Evolutionary conservation across 2,113 vertebrate species (phyloP), one percentile per base, ranked within the genome.

Genomic region (Suricata suricatta): DNA sequence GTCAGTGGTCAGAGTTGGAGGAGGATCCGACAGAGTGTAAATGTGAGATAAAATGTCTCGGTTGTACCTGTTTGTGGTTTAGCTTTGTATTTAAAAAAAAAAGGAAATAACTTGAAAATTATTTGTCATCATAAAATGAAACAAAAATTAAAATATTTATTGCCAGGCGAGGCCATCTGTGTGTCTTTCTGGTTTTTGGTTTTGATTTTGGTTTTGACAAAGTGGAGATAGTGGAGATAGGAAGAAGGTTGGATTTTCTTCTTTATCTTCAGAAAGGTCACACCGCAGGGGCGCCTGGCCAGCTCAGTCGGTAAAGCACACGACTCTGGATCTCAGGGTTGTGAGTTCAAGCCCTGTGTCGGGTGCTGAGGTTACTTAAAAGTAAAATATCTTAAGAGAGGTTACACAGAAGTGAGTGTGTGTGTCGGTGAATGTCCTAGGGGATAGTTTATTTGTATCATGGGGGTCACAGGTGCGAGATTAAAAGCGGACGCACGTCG

Each of bases 71-170:
- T 98, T 98, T 97, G 97, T 98, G 98, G 97, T 94, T 98, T 98
- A 97, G 98, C 98, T 98, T 98, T 99, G 98, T 99, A 99, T 99
- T 99, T 99, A 98, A 98, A 98, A 98, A 89, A 84, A 89, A 93
- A 97, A 81, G 86, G 96, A 98, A 98, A 98, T 98, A 98, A 99
- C 98, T 99, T 99, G 98, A 99, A 99, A 98, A 98, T 98, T 98
- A 98, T 98, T 98, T 99, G 98, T 99, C 98, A 99, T 98, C 98
- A 94, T 98, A 97, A 96, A 97, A 96, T 97, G 98, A 98, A 99
- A 98, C 98, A 98, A 98, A 98, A 98, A 98, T 96, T 96, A 97
- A 98, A 98, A 97, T 99, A 99, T 99, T 99, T 99, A 99, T 99
- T 99, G 98, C 98, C 97, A 97, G 98, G 96, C 92, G 6, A 98